phyloP scores from a whole-genome alignment of 2,113 vertebrate species.

The Madoqua kirkii region DNA sequence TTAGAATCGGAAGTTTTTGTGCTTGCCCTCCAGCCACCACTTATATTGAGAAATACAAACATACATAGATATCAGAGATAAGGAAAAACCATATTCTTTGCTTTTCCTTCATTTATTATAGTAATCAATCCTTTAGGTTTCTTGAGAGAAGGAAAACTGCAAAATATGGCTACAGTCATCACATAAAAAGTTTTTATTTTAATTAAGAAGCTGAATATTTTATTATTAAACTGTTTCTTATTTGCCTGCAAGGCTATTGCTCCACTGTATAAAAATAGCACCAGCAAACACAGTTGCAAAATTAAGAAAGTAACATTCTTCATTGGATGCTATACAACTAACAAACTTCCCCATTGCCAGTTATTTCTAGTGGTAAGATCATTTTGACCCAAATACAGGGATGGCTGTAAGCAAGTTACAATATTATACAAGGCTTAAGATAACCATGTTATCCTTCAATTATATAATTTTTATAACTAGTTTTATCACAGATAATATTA shows the following conservation, averaged over 20 bases:
- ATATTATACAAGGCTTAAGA: slow-evolving; percentile 3
- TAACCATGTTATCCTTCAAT: background rate
- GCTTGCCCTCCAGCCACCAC: background rate
- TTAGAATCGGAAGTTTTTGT: background rate
- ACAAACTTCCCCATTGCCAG: background rate
- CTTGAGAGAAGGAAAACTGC: background rate
- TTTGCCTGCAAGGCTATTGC: background rate
- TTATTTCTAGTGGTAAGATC: background rate
- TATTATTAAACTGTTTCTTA: background rate
- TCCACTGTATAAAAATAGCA: background rate
- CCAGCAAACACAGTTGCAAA: background rate
- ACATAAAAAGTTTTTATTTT: background rate
- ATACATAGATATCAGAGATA: background rate
- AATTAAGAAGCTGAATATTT: background rate
- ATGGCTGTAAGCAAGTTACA: background rate
- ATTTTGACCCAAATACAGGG: background rate
- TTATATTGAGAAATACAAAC: slow-evolving; percentile 12
- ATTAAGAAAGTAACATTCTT: background rate
- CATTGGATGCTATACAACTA: background rate
- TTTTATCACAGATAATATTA: background rate
- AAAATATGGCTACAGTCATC: background rate
- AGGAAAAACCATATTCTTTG: background rate
- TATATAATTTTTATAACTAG: background rate
- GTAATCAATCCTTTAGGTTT: background rate
- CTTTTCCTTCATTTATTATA: background rate